Percentiles rank a stretch among this genome's conserved stretches.
Conservation (phyloP, 2,888 invertebrate genomes). For the Chymomyza procnemis region DNA sequence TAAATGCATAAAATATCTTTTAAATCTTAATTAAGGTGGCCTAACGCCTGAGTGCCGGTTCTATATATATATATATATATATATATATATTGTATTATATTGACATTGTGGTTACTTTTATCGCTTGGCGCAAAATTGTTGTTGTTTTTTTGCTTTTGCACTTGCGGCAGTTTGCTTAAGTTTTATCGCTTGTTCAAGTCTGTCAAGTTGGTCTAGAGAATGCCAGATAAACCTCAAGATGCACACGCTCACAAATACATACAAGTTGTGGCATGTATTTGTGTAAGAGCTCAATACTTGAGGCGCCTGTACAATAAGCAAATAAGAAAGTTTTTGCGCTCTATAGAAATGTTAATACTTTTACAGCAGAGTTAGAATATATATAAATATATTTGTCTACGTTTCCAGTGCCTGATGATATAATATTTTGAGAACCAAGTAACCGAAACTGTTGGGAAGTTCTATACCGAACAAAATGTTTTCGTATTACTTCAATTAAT, state of each 20-base stretch:
- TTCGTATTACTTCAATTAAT: no score
- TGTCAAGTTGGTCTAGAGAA: not conserved
- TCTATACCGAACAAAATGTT: no score
- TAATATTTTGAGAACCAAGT: no score
- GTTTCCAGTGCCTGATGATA: no score
- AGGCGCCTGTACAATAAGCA: not conserved
- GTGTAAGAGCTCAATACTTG: not conserved
- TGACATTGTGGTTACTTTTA: not conserved
- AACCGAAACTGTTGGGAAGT: no score
- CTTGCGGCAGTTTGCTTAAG: slow-evolving; percentile 53
- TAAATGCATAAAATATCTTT: not conserved
- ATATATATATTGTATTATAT: not conserved
- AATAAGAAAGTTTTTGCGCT: not conserved
- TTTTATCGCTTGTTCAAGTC: slow-evolving; percentile 20
- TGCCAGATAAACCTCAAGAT: not conserved
- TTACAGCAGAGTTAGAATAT: not conserved
- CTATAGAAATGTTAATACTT: not conserved
- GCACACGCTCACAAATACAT: not conserved
- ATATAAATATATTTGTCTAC: not conserved
- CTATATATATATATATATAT: no score
- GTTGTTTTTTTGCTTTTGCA: slow-evolving; percentile 36
- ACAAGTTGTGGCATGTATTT: not conserved
- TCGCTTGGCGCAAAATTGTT: not conserved
- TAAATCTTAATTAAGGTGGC: slow-evolving; percentile 33
- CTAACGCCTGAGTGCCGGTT: slow-evolving; percentile 52